Evolutionary conservation across 2,113 vertebrate genomes (phyloP).

Genomic region (Solenodon paradoxus): DNA sequence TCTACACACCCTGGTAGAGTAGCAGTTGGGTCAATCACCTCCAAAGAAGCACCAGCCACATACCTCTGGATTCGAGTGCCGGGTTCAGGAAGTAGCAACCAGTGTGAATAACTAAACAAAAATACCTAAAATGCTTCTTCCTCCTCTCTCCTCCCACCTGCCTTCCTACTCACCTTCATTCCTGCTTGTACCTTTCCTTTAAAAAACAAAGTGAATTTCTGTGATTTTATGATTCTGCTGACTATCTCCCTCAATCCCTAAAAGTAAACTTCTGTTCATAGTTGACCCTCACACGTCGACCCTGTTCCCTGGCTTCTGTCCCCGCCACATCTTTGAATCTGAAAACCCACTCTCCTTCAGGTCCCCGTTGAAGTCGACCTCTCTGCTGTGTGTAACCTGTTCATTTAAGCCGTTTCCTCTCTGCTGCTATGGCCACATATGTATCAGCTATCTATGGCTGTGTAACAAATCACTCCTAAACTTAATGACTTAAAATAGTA

Average conservation of each 20-base stretch:
- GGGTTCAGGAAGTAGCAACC: no score
- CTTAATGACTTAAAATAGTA: background rate
- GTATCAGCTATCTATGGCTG: background rate
- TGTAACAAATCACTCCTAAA: background rate
- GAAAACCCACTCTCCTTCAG: background rate
- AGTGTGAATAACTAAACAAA: no score
- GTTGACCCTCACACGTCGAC: background rate
- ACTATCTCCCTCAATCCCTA: background rate
- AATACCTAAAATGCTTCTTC: no score
- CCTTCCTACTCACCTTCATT: no score
- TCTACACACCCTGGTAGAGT: no score
- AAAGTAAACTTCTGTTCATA: background rate
- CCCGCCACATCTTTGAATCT: background rate
- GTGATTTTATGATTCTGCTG: background rate
- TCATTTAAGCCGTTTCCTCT: background rate
- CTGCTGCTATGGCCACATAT: background rate
- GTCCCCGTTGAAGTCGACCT: background rate
- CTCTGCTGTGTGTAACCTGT: background rate
- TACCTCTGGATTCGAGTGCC: no score
- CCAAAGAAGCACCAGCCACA: no score
- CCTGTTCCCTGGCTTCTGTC: background rate
- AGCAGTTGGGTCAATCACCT: no score
- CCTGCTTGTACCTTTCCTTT: no score
- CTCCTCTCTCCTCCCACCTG: no score
- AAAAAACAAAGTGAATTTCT: conserved; percentile 27